Base-by-base conservation (phyloP, 2,113 vertebrate species). In the Thomomys bottae region DNA sequence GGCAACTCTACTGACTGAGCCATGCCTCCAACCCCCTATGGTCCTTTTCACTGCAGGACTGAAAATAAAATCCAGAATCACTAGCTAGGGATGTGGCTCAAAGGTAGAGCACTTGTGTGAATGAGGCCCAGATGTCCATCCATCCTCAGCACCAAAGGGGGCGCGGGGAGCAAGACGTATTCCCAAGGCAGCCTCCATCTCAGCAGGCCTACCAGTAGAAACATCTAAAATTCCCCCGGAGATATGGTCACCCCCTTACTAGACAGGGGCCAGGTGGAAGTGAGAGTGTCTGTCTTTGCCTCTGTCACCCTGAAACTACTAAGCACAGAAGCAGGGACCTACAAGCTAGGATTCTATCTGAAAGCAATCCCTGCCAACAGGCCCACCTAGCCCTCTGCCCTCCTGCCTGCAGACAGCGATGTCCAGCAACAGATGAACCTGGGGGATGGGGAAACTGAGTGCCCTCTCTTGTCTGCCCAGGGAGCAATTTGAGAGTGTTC, bases 51-150 rank as follows among this genome's bases (percentile, higher is more conserved):
- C 32, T 3, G 1, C n/a, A 54, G 67, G 26, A 59, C 40, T 40
- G 38, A 89, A 84, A 32, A 78, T 21, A 81, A 93, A 89, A 85
- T 73, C 64, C 63, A 32, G 82, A 88, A 78, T 49, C 64, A 72
- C 49, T 21, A 40, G 20, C 57, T 64, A 4, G 57, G 32, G 24
- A 8, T 86, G 10, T 42, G 12, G 57, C 54, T 42, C 70, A 42
- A 23, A 17, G 20, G 57, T 49, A 64, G 2, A 54, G 26, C 21
- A 54, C 59, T 36, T 21, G n/a, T 17, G 30, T 36, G n/a, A 10
- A 17, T 1, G 18, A 89, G 59, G 38, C 68, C 40, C 17, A 64
- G n/a, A n/a, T n/a, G 26, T 82, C n/a, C n/a, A n/a, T 89, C n/a
- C 12, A 64, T 24, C n/a, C 38, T 38, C 68, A 75, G 49, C 67